These are phyloP conservation scores for Parazoanthus atlanticus DNA, from an alignment of 92 coral and sea anemone species.

Conservation along the genomic window DNA sequence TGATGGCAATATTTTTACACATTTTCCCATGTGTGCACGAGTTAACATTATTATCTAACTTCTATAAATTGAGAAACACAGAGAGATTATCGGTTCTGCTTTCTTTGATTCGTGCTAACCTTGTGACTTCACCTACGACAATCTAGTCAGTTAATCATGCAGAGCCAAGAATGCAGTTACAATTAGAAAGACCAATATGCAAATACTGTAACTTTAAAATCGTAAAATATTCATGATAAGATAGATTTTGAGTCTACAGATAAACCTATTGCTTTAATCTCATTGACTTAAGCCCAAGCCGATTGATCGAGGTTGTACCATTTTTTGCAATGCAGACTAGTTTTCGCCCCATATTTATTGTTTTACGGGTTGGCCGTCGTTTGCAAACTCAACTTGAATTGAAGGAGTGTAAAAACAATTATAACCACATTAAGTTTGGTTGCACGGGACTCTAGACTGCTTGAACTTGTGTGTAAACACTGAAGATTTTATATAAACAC, in stretches of 20 bases:
- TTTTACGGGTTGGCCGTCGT: neutral
- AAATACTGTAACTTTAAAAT: constrained; percentile 52
- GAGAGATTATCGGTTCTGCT: neutral
- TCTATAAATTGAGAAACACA: neutral
- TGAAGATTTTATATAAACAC: constrained; percentile 10
- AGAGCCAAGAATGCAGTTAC: constrained; percentile 1
- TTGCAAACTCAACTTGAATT: constrained; percentile 12
- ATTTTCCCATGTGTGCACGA: neutral
- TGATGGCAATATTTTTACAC: too few species aligned
- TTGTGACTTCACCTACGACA: neutral
- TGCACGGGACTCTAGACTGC: neutral
- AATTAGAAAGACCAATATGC: constrained; percentile 50
- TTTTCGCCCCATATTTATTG: neutral
- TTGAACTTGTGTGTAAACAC: constrained; percentile 18
- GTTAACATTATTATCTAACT: neutral
- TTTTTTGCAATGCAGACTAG: neutral
- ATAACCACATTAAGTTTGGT: neutral
- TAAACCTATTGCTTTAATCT: constrained; percentile 6
- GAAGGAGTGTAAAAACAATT: neutral
- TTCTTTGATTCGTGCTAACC: neutral
- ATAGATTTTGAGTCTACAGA: constrained; percentile 3
- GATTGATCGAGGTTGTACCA: neutral
- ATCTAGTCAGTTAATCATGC: neutral
- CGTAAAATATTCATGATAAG: constrained; percentile 63
- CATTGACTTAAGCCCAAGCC: constrained; percentile 2